Evolutionary conservation across 2,888 invertebrate species (phyloP).

Genomic region (Argyresthia goedartella): DNA sequence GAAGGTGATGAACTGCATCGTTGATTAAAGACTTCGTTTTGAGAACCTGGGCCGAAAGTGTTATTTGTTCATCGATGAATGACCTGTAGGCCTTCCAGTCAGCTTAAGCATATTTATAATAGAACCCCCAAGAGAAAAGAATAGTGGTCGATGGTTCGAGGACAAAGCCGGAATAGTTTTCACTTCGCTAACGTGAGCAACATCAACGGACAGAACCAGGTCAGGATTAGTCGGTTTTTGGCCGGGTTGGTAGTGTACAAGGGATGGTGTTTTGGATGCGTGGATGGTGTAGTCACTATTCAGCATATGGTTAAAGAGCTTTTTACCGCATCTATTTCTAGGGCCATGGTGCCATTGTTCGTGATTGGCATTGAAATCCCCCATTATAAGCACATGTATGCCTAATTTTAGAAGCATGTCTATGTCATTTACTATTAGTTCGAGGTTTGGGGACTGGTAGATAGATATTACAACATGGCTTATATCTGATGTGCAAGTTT

Average conservation of each 20-base stretch:
- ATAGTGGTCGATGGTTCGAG: constrained; percentile 7
- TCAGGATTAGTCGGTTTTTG: too few relatives aligned
- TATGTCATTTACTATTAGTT: constrained; percentile 1
- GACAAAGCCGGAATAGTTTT: constrained; percentile 4
- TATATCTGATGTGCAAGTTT: too few relatives aligned
- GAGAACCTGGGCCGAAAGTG: neutral
- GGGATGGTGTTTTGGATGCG: too few relatives aligned
- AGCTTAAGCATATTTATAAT: neutral
- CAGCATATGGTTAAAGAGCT: constrained; percentile 7
- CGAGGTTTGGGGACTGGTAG: constrained; percentile 8
- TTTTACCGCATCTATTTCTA: neutral
- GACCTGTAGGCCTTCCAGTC: neutral
- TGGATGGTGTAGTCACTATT: too few relatives aligned
- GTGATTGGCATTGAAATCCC: constrained; percentile 8
- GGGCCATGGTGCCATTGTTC: neutral
- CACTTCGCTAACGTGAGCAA: too few relatives aligned
- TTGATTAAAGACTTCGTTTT: neutral
- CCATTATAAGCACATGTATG: constrained; percentile 3
- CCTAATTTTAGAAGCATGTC: constrained; percentile 6
- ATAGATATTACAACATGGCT: constrained; percentile 1
- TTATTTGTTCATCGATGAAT: neutral
- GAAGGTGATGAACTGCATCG: too few relatives aligned
- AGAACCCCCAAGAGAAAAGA: neutral
- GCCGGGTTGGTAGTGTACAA: too few relatives aligned
- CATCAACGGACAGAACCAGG: too few relatives aligned